Evolutionary conservation across 1,140 invertebrate genomes (phyloP), one percentile per base, ranked within the genome.

Genomic region (Monomorium pharaonis): DNA sequence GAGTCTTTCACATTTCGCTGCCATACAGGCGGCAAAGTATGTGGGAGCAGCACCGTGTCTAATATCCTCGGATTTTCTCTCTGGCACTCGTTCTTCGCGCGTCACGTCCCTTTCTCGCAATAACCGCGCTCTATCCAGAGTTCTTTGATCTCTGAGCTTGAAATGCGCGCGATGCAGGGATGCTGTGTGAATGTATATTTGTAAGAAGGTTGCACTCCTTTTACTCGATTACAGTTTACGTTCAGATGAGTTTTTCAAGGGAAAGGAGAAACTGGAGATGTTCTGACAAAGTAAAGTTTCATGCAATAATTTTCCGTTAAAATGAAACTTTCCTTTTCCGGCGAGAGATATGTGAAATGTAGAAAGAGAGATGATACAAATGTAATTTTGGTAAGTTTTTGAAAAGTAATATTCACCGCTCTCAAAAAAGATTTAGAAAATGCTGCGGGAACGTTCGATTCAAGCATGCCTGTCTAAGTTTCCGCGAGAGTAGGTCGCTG

Each of bases 71-170:
- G 70, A 62, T 76, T 76, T 77, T 77, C 56, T 77, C 56, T 63
- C 75, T 30, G 56, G 24, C 56, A 42, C 30, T 62, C 42, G 75
- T 77, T 63, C 56, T 60, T 76, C 74, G 54, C 74, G 56, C 37
- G 24, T 72, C 69, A 72, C 47, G 47, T 72, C 24, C 54, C 21
- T 76, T 60, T 62, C 37, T 44, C 58, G 56, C 75, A 47, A 47
- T 63, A 77, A 77, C 30, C 70, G 6, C 30, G 49, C 63, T 47
- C 70, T 33, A 72, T 30, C 37, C 75, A 30, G 75, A 63, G 75
- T 77, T 63, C 75, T 77, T 77, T 77, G 75, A 77, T 63, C 75
- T 77, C 44, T 60, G n/a, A 0, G 24, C 37, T 60, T 63, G 42
- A 76, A 60, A 63, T 30, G 75, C 75, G 30, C 1, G 27, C 42